Percentiles rank a stretch among this genome's conserved stretches.
phyloP scores from a whole-genome alignment of 2,888 invertebrate genomes.

The Sinohyriopsis cumingii region DNA sequence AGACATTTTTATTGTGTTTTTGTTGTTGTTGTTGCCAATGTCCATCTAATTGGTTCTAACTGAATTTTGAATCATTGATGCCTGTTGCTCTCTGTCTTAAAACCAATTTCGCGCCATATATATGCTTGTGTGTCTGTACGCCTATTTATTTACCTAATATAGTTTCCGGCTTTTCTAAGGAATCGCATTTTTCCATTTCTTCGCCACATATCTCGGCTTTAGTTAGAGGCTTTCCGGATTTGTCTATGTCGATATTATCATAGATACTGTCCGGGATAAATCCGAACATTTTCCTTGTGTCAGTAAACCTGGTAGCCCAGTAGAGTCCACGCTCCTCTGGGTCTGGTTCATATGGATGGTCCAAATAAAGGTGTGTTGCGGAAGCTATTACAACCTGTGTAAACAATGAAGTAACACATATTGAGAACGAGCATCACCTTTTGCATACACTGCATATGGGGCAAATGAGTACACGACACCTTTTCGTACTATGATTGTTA shows the following conservation, averaged over 20 bases:
- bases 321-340: constrained; percentile 65
- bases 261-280: constrained; percentile 55
- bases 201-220: constrained; percentile 40
- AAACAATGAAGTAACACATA: neutral
- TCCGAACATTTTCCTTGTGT: constrained; percentile 54
- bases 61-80: no score
- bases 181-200: constrained; percentile 41
- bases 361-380: constrained; percentile 61
- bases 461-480: no score
- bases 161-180: constrained; percentile 54
- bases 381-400: constrained; percentile 57
- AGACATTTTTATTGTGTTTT: no score
- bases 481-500: no score
- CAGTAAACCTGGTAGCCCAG: constrained; percentile 66
- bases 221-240: constrained; percentile 46
- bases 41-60: no score
- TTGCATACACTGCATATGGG: no score
- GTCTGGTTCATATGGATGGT: constrained; percentile 62
- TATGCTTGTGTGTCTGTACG: neutral
- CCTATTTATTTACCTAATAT: constrained; percentile 49
- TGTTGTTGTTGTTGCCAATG: no score
- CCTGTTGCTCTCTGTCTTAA: no score
- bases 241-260: constrained; percentile 42
- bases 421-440: neutral
- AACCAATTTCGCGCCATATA: no score